Evolutionary conservation across 2,113 vertebrate species (phyloP).

Genomic region (Zosterops borbonicus): DNA sequence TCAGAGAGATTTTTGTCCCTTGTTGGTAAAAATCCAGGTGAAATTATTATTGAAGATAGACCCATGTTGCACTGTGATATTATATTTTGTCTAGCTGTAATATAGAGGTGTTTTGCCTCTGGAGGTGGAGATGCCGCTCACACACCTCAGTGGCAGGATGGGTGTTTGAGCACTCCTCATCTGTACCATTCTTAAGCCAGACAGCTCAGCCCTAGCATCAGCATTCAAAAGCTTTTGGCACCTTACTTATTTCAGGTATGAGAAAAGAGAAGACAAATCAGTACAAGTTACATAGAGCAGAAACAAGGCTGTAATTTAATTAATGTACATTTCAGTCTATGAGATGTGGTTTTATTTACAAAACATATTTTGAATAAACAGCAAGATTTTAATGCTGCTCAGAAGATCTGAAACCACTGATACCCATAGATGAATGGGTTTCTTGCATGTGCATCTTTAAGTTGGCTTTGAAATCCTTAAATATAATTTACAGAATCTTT

Average conservation of each 20-base stretch:
- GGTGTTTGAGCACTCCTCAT: neutral
- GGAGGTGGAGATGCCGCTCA: neutral
- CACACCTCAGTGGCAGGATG: neutral
- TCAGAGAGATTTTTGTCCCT: neutral
- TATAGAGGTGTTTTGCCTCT: neutral
- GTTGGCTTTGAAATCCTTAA: neutral
- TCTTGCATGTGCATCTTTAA: neutral
- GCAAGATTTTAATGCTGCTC: neutral
- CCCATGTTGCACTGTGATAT: fast-evolving
- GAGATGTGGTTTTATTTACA: neutral
- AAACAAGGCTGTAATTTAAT: neutral
- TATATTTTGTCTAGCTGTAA: neutral
- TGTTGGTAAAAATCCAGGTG: neutral
- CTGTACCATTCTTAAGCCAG: neutral
- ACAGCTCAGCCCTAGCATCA: neutral
- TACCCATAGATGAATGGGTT: neutral
- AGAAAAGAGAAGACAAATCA: neutral
- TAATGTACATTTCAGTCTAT: neutral
- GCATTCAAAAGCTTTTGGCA: neutral
- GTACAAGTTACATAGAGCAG: neutral
- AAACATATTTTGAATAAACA: neutral
- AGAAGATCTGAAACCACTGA: neutral
- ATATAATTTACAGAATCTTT: neutral
- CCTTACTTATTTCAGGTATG: neutral
- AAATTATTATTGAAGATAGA: neutral